These are phyloP conservation scores for Heliconius hortense DNA, from an alignment of 2,888 invertebrate genomes.

Conservation along the genomic window DNA sequence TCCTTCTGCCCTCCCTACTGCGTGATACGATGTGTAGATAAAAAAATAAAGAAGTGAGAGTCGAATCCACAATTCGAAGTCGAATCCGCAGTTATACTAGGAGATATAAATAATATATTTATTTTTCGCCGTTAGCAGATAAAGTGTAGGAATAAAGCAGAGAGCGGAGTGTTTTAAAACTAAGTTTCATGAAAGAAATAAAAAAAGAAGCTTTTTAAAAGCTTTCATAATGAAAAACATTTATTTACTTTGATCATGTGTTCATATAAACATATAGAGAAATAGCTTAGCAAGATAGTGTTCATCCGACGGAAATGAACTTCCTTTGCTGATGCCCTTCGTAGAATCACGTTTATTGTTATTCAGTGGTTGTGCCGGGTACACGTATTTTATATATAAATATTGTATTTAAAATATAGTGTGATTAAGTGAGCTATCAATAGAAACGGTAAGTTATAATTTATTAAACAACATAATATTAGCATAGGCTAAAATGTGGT, in stretches of 20 bases:
- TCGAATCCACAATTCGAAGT: too few species aligned
- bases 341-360: constrained; percentile 27
- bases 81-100: too few species aligned
- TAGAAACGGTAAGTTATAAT: constrained; percentile 1
- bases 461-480: not conserved
- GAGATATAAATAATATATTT: too few species aligned
- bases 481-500: too few species aligned
- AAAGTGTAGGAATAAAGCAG: too few species aligned
- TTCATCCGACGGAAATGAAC: constrained; percentile 38
- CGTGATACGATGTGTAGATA: too few species aligned
- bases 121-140: too few species aligned
- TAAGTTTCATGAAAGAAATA: too few species aligned
- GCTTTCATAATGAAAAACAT: not conserved
- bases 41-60: too few species aligned
- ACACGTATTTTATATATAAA: constrained; percentile 10
- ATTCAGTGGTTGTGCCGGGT: constrained; percentile 3
- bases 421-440: not conserved
- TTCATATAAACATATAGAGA: not conserved
- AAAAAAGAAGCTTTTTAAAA: not conserved
- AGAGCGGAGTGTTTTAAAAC: too few species aligned
- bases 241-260: not conserved
- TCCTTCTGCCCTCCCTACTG: too few species aligned
- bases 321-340: constrained; percentile 38
- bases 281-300: constrained; percentile 24
- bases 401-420: not conserved